phyloP scores from a whole-genome alignment of 2,113 vertebrate species.

The Garra rufa region DNA sequence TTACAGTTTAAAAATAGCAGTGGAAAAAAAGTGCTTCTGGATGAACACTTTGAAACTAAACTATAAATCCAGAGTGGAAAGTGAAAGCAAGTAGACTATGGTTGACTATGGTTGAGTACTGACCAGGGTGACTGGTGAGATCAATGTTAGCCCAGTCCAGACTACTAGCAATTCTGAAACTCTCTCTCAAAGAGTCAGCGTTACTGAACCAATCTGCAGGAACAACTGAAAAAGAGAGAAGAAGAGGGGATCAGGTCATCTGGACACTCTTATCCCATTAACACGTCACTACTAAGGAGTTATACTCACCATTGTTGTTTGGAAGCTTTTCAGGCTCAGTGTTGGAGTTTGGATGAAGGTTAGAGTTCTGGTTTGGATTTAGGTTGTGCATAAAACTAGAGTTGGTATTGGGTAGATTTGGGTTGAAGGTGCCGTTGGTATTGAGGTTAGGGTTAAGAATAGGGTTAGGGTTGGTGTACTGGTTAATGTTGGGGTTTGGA shows the following conservation, averaged over 20 bases:
- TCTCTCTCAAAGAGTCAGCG: slow-evolving; percentile 93
- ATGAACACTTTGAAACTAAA: not conserved
- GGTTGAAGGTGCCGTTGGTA: slow-evolving; percentile 15
- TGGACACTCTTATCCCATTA: not conserved
- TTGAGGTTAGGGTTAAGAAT: slow-evolving; percentile 3
- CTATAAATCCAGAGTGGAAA: not conserved
- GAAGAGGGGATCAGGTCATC: slow-evolving; percentile 8
- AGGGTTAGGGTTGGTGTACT: slow-evolving; percentile 51
- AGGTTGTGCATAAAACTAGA: slow-evolving; percentile 24
- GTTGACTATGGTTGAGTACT: slow-evolving; percentile 60
- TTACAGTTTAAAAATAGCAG: not conserved
- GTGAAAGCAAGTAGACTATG: not conserved
- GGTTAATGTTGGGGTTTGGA: slow-evolving; percentile 38
- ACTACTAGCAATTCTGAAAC: slow-evolving; percentile 92
- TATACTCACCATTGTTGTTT: slow-evolving; percentile 55
- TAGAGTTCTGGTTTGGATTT: slow-evolving; percentile 27
- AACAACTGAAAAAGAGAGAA: slow-evolving; percentile 73
- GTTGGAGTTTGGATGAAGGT: slow-evolving; percentile 54
- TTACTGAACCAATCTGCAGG: slow-evolving; percentile 92
- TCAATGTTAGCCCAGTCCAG: slow-evolving; percentile 97
- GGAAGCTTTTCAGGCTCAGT: slow-evolving; percentile 50
- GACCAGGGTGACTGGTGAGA: slow-evolving; percentile 91
- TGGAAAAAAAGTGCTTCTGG: not conserved
- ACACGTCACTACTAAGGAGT: not conserved
- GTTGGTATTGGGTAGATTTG: slow-evolving; percentile 31